Evolutionary conservation across 2,888 invertebrate species (phyloP).

Genomic region (Dysmachus trigonus): DNA sequence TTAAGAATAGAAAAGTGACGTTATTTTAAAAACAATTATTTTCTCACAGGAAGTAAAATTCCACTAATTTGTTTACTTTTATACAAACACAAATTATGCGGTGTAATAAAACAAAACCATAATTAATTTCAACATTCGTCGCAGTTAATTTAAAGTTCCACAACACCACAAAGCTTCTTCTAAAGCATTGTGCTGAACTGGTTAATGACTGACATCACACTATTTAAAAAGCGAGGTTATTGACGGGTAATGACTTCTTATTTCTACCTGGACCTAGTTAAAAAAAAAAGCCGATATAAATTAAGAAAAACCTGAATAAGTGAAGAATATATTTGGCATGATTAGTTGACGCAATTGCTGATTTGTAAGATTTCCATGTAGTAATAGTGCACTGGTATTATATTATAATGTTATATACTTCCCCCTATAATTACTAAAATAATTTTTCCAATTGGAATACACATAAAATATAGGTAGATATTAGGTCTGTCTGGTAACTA

Average conservation of each 20-base stretch:
- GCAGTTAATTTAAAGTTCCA: background rate
- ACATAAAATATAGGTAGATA: too few relatives aligned
- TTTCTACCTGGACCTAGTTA: background rate
- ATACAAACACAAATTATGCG: background rate
- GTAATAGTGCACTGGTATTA: too few relatives aligned
- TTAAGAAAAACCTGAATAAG: background rate
- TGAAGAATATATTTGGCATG: background rate
- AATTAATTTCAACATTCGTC: slow-evolving; percentile 9
- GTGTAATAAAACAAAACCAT: background rate
- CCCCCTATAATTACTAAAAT: too few relatives aligned
- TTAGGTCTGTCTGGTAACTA: too few relatives aligned
- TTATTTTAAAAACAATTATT: background rate
- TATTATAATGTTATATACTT: too few relatives aligned
- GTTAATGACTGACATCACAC: background rate
- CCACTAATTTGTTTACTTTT: background rate
- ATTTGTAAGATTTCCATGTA: background rate
- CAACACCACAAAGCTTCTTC: background rate
- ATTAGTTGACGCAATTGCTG: background rate
- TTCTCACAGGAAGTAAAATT: background rate
- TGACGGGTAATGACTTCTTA: background rate
- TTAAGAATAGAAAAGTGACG: too few relatives aligned
- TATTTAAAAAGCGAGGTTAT: background rate
- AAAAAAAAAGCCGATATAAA: background rate
- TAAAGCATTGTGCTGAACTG: background rate
- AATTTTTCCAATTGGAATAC: too few relatives aligned